Evolutionary conservation across 2,888 invertebrate species (phyloP), one percentile per base, ranked within the genome.

Genomic region (Diarsia mendica): DNA sequence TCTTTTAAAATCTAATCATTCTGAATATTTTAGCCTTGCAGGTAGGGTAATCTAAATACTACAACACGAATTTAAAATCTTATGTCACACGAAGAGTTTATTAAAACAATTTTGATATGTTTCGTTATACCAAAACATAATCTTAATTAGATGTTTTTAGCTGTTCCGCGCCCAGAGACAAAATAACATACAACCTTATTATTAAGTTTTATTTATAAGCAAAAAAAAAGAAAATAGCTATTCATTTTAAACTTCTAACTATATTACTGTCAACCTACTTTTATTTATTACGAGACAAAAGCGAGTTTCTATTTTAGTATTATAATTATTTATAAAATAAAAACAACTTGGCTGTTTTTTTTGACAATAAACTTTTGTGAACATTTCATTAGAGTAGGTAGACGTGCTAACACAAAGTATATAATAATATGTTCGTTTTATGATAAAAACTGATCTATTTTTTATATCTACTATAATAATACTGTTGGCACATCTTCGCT

Each of bases 131-230:
- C 53, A 72, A 75, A 81, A 72, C 63, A 61, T 66, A 67, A 72
- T 67, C 81, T 18, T 46, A 28, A n/a, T 39, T 53, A 53, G 33
- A 67, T 61, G 1, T 23, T 69, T 77, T 49, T 23, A 23, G 63
- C 13, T 48, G 51, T 65, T 72, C 33, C 15, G 60, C 70, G 66
- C 79, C 76, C 79, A 71, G 76, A 85, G 76, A 82, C 87, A 92
- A 90, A 93, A 93, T 93, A 93, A 93, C 89, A 93, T 92, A 93
- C 93, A 91, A 90, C 88, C 91, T 89, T 91, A 90, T 90, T 91
- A 79, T 90, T 91, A 93, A 91, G 90, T 89, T 93, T 94, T 94
- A 93, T 93, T 90, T 89, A 89, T 88, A 91, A 92, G 92, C 93
- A 93, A 87, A 90, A 91, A 91, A 91, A 91, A 91, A 88, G 80